Percentiles rank a stretch among this genome's conserved stretches.
phyloP scores from a whole-genome alignment of 1,140 invertebrate genomes.

The Zaprionus davidi region DNA sequence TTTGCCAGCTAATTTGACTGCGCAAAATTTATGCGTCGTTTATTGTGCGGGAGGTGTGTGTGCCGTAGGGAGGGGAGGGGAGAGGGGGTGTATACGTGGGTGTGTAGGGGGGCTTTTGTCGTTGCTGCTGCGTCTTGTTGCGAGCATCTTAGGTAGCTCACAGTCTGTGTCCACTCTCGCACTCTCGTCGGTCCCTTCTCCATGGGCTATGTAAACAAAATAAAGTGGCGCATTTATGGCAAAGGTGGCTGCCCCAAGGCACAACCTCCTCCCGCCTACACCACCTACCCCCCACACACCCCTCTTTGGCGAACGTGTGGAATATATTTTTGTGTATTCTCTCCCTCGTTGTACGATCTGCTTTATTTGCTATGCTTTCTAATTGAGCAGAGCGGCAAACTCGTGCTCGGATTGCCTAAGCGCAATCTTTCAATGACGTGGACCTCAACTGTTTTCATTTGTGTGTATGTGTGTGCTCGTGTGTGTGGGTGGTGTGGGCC shows the following conservation, averaged over 20 bases:
- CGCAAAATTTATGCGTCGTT: constrained; percentile 67
- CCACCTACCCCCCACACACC: not conserved
- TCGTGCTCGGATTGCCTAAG: constrained; percentile 68
- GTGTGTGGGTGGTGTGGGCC: constrained; percentile 34
- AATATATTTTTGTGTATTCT: constrained; percentile 17
- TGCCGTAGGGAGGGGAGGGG: too few species aligned
- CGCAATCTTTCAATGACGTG: constrained; percentile 57
- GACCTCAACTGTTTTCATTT: constrained; percentile 69
- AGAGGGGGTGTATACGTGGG: not conserved
- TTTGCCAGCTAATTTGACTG: constrained; percentile 75
- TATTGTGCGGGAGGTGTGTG: constrained; percentile 3
- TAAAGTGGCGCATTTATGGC: constrained; percentile 79
- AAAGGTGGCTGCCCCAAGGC: constrained; percentile 64
- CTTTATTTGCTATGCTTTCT: constrained; percentile 65
- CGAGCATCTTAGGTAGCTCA: constrained; percentile 22
- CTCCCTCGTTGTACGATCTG: constrained; percentile 27
- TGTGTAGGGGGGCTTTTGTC: not conserved
- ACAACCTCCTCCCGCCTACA: constrained; percentile 8
- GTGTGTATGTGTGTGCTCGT: constrained; percentile 26
- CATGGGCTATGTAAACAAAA: constrained; percentile 67
- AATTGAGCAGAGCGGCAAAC: constrained; percentile 70
- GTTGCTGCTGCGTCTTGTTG: constrained; percentile 15
- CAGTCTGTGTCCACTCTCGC: constrained; percentile 10
- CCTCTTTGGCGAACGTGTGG: constrained; percentile 1
- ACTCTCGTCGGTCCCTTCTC: constrained; percentile 8